A percentile compares a stretch with the other conserved stretches of the same genome.
Conservation (phyloP, 2,888 invertebrate species). For the Plemyria rubiginata region DNA sequence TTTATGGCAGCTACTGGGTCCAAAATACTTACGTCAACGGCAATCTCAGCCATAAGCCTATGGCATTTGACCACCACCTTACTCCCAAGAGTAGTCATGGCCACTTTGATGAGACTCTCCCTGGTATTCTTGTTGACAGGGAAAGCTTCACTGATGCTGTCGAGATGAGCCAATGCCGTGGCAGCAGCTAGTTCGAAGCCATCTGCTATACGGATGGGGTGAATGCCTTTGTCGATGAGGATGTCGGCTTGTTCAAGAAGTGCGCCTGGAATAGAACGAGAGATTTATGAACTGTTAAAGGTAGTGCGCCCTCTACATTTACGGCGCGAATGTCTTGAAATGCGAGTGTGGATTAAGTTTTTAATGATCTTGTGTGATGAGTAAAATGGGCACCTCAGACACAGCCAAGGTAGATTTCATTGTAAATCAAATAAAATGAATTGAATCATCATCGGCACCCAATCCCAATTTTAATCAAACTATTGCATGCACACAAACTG, state of each 20-base stretch:
- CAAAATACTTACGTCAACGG: slow-evolving; percentile 88
- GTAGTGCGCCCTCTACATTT: too few relatives aligned
- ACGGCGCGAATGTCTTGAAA: too few relatives aligned
- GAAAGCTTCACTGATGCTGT: slow-evolving; percentile 94
- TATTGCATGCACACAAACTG: too few relatives aligned
- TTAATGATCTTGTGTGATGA: neutral
- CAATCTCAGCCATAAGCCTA: slow-evolving; percentile 99
- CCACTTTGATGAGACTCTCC: slow-evolving; percentile 96
- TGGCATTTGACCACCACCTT: slow-evolving; percentile 99
- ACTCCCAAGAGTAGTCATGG: slow-evolving; percentile 99
- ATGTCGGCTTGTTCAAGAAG: slow-evolving; percentile 97
- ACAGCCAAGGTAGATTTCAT: slow-evolving; percentile 52
- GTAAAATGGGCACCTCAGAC: slow-evolving; percentile 42
- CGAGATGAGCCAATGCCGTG: slow-evolving; percentile 93
- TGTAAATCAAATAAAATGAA: slow-evolving; percentile 45
- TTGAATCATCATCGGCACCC: slow-evolving; percentile 45
- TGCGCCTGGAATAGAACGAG: slow-evolving; percentile 85
- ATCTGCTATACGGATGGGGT: slow-evolving; percentile 99
- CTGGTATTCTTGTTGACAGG: slow-evolving; percentile 92
- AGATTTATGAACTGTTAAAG: too few relatives aligned
- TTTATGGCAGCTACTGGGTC: too few relatives aligned
- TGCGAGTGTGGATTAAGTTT: too few relatives aligned
- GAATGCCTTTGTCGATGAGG: slow-evolving; percentile 97
- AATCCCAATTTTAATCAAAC: neutral
- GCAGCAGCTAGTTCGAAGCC: slow-evolving; percentile 99